These are phyloP conservation scores for Bibio marci DNA, from an alignment of 2,888 invertebrate genomes.

Conservation along the genomic window DNA sequence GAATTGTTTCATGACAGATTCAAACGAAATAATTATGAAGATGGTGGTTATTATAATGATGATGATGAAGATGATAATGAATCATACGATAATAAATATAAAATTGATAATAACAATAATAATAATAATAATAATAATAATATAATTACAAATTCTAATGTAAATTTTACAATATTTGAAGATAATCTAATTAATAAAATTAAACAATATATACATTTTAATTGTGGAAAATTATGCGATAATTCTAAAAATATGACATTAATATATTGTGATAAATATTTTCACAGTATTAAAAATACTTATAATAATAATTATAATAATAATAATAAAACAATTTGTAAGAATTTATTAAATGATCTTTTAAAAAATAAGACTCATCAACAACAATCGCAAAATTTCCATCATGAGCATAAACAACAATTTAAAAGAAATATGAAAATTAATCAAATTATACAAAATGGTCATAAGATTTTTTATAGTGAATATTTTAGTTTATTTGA, in stretches of 20 bases:
- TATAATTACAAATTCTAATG: not conserved
- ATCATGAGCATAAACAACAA: too few species aligned
- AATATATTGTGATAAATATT: not conserved
- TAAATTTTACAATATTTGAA: not conserved
- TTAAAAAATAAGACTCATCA: not conserved
- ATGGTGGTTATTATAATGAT: too few species aligned
- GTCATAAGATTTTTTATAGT: conserved; percentile 6
- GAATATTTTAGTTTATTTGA: conserved; percentile 28
- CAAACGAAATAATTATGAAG: too few species aligned
- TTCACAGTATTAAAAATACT: not conserved
- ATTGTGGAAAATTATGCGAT: not conserved
- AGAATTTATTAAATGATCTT: not conserved
- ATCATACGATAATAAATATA: conserved; percentile 14
- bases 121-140: conserved; percentile 1
- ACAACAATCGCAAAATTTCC: not conserved
- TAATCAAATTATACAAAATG: not conserved
- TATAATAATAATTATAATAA: not conserved
- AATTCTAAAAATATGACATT: not conserved
- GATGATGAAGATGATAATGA: too few species aligned
- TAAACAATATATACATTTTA: not conserved
- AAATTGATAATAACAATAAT: not conserved
- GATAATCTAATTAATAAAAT: not conserved
- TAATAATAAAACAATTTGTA: not conserved
- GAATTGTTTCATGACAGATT: too few species aligned
- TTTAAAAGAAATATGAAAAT: not conserved